A percentile compares a stretch with the other conserved stretches of the same genome.
phyloP scores from a whole-genome alignment of 1,140 invertebrate genomes.

The Drosophila miranda region DNA sequence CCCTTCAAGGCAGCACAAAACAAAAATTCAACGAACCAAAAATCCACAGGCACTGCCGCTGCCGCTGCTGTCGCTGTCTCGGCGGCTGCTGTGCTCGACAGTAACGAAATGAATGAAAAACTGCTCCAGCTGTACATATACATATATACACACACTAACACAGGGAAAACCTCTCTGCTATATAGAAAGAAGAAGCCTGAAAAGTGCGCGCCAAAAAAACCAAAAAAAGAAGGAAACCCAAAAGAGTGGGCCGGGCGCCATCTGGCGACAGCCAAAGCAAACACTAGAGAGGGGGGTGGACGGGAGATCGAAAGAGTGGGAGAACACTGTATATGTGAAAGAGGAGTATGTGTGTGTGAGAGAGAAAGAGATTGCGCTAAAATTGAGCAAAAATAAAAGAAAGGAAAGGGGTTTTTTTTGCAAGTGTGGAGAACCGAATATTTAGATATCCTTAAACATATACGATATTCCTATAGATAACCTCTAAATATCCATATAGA shows the following conservation, averaged over 20 bases:
- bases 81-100: slow-evolving; percentile 46
- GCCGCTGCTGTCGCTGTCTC: slow-evolving; percentile 52
- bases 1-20: slow-evolving; percentile 10
- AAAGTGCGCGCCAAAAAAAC: slow-evolving; percentile 50
- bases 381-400: slow-evolving; percentile 58
- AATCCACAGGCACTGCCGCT: slow-evolving; percentile 54
- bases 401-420: no score
- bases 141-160: slow-evolving; percentile 20
- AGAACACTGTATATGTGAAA: neutral
- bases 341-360: neutral
- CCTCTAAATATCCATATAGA: no score
- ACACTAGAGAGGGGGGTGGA: slow-evolving; percentile 1
- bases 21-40: slow-evolving; percentile 51
- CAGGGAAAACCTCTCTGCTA: slow-evolving; percentile 17
- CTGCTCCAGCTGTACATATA: slow-evolving; percentile 35
- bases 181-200: slow-evolving; percentile 21
- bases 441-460: neutral
- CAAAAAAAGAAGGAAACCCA: slow-evolving; percentile 30
- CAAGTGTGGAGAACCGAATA: no score
- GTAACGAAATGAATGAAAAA: slow-evolving; percentile 75
- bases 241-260: slow-evolving; percentile 46
- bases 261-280: slow-evolving; percentile 58
- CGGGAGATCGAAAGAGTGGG: neutral
- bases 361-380: slow-evolving; percentile 8
- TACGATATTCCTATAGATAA: no score